Evolutionary conservation across 2,113 vertebrate species (phyloP), one percentile per base, ranked within the genome.

Genomic region (Istiophorus platypterus): DNA sequence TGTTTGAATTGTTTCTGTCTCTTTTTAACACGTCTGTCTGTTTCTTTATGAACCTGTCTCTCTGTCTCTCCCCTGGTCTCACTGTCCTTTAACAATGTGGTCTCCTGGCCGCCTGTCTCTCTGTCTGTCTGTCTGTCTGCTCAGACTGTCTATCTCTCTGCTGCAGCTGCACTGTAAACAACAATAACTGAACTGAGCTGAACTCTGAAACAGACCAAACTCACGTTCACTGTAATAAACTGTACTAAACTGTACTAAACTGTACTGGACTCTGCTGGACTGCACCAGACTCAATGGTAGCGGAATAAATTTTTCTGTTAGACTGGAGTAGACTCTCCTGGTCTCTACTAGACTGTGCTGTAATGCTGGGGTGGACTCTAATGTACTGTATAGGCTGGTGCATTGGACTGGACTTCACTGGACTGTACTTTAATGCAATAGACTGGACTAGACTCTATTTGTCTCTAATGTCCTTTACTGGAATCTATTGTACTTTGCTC

Each of bases 91-190:
- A 15, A 7, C 11, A 34, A 3, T 34, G 31, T 7, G 17, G 66
- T 71, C 65, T 63, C 47, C 75, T 62, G 45, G 59, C 39, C 10
- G 37, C 9, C 29, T 52, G 41, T 72, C 54, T 72, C 45, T 82
- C 41, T 42, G 62, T 79, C 67, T 74, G 68, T 67, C 62, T 62
- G 37, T 61, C 69, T 68, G 31, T n/a, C 71, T 57, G 63, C 6
- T 34, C 31, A 34, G 31, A 34, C 31, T 52, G 41, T 78, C 52
- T 67, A 42, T 84, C 63, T 63, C 26, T 78, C 70, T 58, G n/a
- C 70, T 78, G 71, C 49, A 45, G 78, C 76, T 75, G 54, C 15
- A 77, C 76, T 78, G 75, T 78, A 81, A 80, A 89, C 85, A 88
- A 80, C 54, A 82, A 52, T 47, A 76, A 69, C 42, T 69, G 58